Base-by-base conservation (phyloP, 2,888 invertebrate species). In the Mythimna lalbum region DNA sequence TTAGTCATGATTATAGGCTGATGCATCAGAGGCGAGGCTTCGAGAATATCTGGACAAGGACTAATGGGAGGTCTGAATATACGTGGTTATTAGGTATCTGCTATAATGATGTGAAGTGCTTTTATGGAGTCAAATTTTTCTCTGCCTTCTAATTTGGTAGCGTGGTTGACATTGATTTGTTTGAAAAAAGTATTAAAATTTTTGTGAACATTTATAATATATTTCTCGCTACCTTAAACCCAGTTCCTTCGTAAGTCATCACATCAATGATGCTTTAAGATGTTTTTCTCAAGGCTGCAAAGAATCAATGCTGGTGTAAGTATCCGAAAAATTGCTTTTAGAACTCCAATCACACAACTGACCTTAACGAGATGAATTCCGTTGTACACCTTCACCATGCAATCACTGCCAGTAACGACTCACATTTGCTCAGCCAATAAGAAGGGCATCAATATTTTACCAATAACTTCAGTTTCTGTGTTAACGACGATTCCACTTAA, bases 1-100 rank as follows among this genome's bases (percentile, higher is more conserved):
- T 87, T 84, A 84, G 82, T 86, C 85, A 86, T 76, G 62, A 75
- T 70, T 73, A 62, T 53, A 78, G 67, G 50, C 62, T 69, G 78
- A 79, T 70, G 76, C 71, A 76, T 79, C 76, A 43, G 62, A 6
- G 63, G 61, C 65, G 57, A 65, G 71, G 59, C 63, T 78, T 23
- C 19, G 63, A 23, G 52, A 14, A 56, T 50, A 59, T 67, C 56
- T 57, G 49, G 68, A 73, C 73, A 60, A 63, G 56, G 63, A 76
- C 66, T 77, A 76, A 78, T 76, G 50, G n/a, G 21, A 60, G 63
- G 69, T 69, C 49, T 76, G 19, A 1, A 9, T 27, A 14, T n/a
- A 69, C 63, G 27, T 60, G 59, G 69, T 76, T 76, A 76, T 76
- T 75, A 63, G 69, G 76, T 74, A 61, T 74, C 21, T 14, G 50